Evolutionary conservation across 2,888 invertebrate genomes (phyloP).

Genomic region (Lathronympha strigana): DNA sequence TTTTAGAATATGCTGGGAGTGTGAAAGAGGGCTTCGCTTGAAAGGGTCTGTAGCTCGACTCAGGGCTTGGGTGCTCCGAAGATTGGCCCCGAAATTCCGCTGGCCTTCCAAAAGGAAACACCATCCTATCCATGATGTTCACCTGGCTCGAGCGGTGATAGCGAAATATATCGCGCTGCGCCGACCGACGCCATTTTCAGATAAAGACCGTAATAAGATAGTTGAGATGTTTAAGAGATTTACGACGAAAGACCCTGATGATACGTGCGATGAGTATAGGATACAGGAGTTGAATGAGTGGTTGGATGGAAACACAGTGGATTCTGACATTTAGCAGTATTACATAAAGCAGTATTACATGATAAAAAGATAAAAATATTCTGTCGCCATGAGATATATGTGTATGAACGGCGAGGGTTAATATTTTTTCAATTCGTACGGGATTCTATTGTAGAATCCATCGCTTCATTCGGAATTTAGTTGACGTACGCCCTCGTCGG

Average conservation of each 20-base stretch:
- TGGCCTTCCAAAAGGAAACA: slow-evolving; percentile 11
- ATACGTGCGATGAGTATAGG: neutral
- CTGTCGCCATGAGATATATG: no score
- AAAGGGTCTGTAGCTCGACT: neutral
- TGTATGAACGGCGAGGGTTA: no score
- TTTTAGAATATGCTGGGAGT: slow-evolving; percentile 31
- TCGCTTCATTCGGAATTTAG: no score
- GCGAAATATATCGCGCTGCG: slow-evolving; percentile 13
- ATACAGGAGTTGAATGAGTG: neutral
- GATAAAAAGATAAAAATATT: no score
- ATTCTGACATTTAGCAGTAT: neutral
- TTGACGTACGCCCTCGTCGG: no score
- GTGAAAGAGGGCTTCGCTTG: slow-evolving; percentile 11
- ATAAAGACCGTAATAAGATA: neutral
- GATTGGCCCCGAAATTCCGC: neutral
- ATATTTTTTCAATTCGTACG: no score
- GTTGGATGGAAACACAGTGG: neutral
- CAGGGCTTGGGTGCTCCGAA: neutral
- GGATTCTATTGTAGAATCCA: no score
- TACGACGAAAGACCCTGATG: neutral
- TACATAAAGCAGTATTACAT: no score
- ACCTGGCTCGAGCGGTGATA: slow-evolving; percentile 20
- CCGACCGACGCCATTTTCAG: neutral
- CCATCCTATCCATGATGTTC: neutral
- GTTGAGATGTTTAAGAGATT: neutral